These are phyloP conservation scores for Euleptes europaea DNA, from an alignment of 2,113 vertebrate species.

Conservation along the genomic window DNA sequence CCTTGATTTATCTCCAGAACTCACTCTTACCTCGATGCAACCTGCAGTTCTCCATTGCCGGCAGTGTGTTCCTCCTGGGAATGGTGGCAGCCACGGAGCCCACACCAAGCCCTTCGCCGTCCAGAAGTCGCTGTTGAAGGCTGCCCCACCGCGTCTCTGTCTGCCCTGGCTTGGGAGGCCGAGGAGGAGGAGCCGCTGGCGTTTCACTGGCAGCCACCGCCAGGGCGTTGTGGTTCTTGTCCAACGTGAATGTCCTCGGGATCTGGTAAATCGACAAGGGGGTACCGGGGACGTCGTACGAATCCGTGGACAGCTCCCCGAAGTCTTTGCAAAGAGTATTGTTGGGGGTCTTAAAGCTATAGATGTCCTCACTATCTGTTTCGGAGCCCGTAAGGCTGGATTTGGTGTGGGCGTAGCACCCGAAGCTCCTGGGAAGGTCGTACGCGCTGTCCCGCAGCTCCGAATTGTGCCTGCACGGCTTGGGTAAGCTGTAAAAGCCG, in stretches of 20 bases:
- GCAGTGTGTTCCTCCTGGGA: conserved; percentile 89
- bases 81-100: no score
- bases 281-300: conserved; percentile 86
- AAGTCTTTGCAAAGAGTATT: conserved; percentile 87
- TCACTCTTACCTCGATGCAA: conserved; percentile 87
- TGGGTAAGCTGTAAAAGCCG: conserved; percentile 93
- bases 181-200: no score
- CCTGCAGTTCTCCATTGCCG: conserved; percentile 91
- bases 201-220: conserved; percentile 59
- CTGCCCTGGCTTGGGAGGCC: no score
- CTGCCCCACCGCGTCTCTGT: no score
- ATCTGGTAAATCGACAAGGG: conserved; percentile 93
- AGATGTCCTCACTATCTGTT: conserved; percentile 88
- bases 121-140: no score
- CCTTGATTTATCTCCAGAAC: background rate
- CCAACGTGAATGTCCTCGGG: conserved; percentile 89
- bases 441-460: conserved; percentile 86
- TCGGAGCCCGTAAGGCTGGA: conserved; percentile 80
- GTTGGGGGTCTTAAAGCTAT: conserved; percentile 93
- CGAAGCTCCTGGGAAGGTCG: conserved; percentile 85
- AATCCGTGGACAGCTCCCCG: conserved; percentile 84
- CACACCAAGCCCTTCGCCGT: no score
- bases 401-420: conserved; percentile 79
- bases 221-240: conserved; percentile 95
- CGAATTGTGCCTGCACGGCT: conserved; percentile 83